phyloP scores from a whole-genome alignment of 2,797 vertebrate species.

The Pantherophis alleghaniensis region DNA sequence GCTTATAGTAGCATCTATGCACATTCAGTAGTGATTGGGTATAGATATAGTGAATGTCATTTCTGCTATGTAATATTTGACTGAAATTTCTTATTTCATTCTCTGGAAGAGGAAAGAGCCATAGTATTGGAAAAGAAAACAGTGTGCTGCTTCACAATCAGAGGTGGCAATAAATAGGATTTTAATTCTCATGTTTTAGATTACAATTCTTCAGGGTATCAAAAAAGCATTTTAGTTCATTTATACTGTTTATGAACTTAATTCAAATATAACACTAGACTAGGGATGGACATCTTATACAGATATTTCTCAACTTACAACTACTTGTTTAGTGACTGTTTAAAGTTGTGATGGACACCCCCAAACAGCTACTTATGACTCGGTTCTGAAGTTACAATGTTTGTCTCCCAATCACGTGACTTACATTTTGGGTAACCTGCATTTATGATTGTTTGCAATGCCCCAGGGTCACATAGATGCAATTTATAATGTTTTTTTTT shows the following conservation, averaged over 20 bases:
- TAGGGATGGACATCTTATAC: background rate
- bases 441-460: background rate
- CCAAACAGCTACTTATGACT: background rate
- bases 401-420: background rate
- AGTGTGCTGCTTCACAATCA: background rate
- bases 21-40: background rate
- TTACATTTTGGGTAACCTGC: background rate
- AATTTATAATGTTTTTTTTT: background rate
- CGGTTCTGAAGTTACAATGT: background rate
- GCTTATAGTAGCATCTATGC: background rate
- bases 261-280: background rate
- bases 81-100: background rate
- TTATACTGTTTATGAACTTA: background rate
- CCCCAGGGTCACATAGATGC: background rate
- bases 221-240: background rate
- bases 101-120: background rate
- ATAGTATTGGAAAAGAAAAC: background rate
- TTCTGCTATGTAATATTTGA: background rate
- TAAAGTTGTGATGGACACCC: background rate
- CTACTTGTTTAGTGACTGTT: background rate
- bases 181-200: background rate
- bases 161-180: background rate
- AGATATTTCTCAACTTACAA: background rate
- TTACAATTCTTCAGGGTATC: background rate
- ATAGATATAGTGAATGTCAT: background rate